A percentile compares a stretch with the other conserved stretches of the same genome.
Evolutionary conservation across 2,888 invertebrate genomes (phyloP).

Genomic region (Agrotis exclamationis): DNA sequence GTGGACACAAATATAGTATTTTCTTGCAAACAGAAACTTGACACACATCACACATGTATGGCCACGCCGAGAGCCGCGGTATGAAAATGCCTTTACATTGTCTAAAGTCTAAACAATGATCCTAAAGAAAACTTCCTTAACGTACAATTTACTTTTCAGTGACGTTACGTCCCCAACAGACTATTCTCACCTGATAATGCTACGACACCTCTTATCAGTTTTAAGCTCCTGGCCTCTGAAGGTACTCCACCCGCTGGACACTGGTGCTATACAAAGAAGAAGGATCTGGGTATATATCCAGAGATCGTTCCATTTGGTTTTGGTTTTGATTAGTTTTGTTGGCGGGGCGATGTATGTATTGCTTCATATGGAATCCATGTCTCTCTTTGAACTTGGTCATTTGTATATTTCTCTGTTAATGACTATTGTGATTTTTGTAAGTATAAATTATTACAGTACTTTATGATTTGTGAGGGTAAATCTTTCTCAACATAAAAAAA

Average conservation of each 20-base stretch:
- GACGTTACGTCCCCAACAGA: background rate
- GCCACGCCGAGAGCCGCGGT: no score
- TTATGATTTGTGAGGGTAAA: no score
- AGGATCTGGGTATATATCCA: constrained; percentile 28
- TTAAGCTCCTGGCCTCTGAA: constrained; percentile 25
- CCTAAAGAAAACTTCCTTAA: no score
- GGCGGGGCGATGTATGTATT: background rate
- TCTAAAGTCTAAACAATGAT: no score
- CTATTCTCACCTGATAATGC: constrained; percentile 18
- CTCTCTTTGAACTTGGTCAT: constrained; percentile 38
- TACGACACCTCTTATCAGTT: constrained; percentile 30
- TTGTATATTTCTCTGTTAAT: constrained; percentile 27
- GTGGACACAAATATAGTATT: no score
- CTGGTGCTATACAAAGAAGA: background rate
- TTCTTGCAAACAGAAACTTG: no score
- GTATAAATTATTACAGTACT: constrained; percentile 5
- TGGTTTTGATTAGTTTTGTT: background rate
- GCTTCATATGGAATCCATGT: constrained; percentile 16
- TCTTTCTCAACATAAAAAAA: no score
- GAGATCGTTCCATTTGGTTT: background rate
- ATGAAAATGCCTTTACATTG: no score
- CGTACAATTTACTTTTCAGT: constrained; percentile 19
- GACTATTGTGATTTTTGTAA: constrained; percentile 9
- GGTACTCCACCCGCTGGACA: constrained; percentile 7
- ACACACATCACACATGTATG: no score